These are phyloP conservation scores for Diglossa brunneiventris DNA, from an alignment of 2,113 vertebrate species.

Conservation along the genomic window DNA sequence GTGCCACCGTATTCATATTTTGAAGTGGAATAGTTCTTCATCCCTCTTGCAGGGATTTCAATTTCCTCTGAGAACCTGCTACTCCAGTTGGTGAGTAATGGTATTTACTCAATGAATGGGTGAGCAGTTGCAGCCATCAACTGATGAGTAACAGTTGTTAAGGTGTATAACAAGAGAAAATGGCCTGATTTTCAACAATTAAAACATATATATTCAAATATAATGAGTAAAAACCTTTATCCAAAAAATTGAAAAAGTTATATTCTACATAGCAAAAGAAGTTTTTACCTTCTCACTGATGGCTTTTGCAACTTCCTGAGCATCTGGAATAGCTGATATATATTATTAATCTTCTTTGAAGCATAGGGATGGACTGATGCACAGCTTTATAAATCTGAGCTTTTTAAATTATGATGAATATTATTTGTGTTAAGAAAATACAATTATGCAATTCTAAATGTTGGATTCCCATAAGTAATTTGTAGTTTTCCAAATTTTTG, in stretches of 20 bases:
- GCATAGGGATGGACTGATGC: background rate
- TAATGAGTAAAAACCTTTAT: rapidly evolving
- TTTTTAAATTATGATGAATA: background rate
- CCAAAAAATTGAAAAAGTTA: background rate
- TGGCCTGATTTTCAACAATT: background rate
- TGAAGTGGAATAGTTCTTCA: background rate
- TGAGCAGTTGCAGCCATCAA: background rate
- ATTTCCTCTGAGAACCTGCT: background rate
- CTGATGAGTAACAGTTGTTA: background rate
- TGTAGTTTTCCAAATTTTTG: background rate
- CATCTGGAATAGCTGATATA: background rate
- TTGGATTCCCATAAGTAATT: background rate
- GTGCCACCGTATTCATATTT: background rate
- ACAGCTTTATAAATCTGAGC: background rate
- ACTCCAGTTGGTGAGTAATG: background rate
- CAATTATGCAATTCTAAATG: background rate
- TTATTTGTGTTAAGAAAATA: background rate
- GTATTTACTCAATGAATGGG: background rate
- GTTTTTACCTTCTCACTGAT: background rate
- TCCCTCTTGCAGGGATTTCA: background rate
- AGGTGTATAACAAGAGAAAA: background rate
- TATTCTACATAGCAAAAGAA: background rate
- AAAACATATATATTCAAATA: background rate
- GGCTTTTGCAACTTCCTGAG: background rate
- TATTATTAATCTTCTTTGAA: background rate